Evolutionary conservation across 2,113 vertebrate genomes (phyloP).

Genomic region (Pollachius pollachius): DNA sequence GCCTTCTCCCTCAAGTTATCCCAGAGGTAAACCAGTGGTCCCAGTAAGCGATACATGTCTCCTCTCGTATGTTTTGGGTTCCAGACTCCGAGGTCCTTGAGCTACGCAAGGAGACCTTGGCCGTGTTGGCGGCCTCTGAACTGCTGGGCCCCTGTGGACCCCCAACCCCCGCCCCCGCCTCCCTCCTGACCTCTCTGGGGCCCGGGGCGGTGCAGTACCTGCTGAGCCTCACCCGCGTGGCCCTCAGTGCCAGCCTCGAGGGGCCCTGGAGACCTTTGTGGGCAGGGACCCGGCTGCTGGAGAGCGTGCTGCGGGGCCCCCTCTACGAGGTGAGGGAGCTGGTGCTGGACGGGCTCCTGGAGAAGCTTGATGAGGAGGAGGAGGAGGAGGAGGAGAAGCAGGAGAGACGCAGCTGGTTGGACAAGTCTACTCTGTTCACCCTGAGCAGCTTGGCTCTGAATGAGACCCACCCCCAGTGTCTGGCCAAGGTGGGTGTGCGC

Average conservation of each 20-base stretch:
- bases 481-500: conserved; percentile 81
- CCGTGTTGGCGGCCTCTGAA: conserved; percentile 77
- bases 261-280: conserved; percentile 40
- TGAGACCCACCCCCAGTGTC: conserved; percentile 84
- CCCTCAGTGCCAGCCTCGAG: conserved; percentile 53
- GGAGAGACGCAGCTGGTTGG: conserved; percentile 40
- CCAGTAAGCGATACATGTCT: too few relatives aligned
- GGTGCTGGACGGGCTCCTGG: conserved; percentile 73
- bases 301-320: conserved; percentile 72
- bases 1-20: too few relatives aligned
- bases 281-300: conserved; percentile 36
- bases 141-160: conserved; percentile 58
- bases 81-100: conserved; percentile 68
- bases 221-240: conserved; percentile 82
- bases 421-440: conserved; percentile 62
- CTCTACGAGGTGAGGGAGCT: conserved; percentile 85
- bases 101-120: conserved; percentile 73
- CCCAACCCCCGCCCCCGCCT: neutral
- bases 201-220: conserved; percentile 86
- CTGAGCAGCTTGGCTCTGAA: conserved; percentile 77
- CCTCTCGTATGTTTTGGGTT: neutral
- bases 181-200: conserved; percentile 34
- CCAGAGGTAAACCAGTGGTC: too few relatives aligned
- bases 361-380: conserved; percentile 55
- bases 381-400: neutral